Conservation (phyloP, 2,888 invertebrate genomes). For the Drosophila heteroneura region DNA sequence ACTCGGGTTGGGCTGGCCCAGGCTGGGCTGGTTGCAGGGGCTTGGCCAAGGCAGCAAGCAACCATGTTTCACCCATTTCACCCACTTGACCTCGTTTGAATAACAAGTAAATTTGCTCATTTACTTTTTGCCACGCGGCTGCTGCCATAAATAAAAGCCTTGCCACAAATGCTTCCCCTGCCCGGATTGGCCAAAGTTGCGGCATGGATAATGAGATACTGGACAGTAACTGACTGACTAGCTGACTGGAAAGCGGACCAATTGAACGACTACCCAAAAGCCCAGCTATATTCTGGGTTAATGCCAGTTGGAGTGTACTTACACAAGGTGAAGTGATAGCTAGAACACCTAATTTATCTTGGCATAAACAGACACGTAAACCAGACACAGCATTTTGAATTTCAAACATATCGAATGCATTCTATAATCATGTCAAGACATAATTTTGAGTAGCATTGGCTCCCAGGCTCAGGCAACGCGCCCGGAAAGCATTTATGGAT, state of each 20-base stretch:
- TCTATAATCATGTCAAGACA: background rate
- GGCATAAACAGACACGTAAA: background rate
- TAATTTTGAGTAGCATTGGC: background rate
- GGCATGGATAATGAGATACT: conserved; percentile 52
- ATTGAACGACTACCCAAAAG: conserved; percentile 5
- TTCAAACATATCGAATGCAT: background rate
- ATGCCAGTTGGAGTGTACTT: background rate
- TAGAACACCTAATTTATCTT: background rate
- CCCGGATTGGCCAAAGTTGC: conserved; percentile 22
- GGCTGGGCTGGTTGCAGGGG: conserved; percentile 12
- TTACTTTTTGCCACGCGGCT: conserved; percentile 58
- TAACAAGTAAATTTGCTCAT: conserved; percentile 71
- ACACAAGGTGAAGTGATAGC: background rate
- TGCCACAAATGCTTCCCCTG: conserved; percentile 38
- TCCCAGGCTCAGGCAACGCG: background rate
- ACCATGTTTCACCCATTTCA: conserved; percentile 36
- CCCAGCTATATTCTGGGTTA: background rate
- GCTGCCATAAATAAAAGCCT: conserved; percentile 54
- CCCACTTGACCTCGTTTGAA: conserved; percentile 78
- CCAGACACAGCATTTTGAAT: background rate
- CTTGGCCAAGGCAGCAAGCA: conserved; percentile 12
- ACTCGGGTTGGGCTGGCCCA: conserved; percentile 6
- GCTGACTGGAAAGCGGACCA: conserved; percentile 1
- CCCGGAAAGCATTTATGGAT: background rate
- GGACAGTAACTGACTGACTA: conserved; percentile 31